A percentile compares a stretch with the other conserved stretches of the same genome.
Conservation (phyloP, 2,113 vertebrate genomes). For the Heterocephalus glaber region DNA sequence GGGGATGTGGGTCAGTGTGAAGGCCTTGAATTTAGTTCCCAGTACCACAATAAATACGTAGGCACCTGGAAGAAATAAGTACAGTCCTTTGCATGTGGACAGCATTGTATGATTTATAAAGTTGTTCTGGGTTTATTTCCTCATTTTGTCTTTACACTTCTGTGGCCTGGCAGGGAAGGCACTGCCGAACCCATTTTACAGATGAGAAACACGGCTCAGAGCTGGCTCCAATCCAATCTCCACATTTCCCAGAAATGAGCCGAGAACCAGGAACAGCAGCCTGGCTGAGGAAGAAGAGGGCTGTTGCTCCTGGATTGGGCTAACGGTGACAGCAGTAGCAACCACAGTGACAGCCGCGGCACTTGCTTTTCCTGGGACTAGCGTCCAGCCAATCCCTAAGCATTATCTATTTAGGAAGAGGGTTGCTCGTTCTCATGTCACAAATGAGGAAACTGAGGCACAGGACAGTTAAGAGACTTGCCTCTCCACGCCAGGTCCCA, state of each 20-base stretch:
- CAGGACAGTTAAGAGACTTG: background rate
- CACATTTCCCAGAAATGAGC: background rate
- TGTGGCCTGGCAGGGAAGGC: background rate
- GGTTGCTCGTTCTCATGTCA: background rate
- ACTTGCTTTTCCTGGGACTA: background rate
- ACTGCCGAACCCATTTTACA: background rate
- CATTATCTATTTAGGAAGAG: background rate
- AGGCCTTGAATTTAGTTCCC: background rate
- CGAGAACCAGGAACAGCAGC: background rate
- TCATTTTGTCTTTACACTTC: background rate
- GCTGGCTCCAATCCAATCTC: background rate
- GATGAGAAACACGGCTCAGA: background rate
- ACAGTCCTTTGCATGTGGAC: background rate
- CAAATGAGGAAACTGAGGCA: background rate
- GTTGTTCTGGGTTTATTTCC: background rate
- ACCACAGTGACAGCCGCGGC: accelerated
- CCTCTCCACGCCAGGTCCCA: background rate
- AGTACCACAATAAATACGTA: background rate
- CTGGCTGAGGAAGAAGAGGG: background rate
- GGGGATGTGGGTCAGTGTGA: background rate
- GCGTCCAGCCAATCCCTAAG: background rate
- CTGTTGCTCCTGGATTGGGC: accelerated
- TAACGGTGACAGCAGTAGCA: accelerated
- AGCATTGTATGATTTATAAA: background rate
- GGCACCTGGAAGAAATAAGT: background rate